Conservation (phyloP, 2,113 vertebrate species). For the Coregonus clupeaformis region DNA sequence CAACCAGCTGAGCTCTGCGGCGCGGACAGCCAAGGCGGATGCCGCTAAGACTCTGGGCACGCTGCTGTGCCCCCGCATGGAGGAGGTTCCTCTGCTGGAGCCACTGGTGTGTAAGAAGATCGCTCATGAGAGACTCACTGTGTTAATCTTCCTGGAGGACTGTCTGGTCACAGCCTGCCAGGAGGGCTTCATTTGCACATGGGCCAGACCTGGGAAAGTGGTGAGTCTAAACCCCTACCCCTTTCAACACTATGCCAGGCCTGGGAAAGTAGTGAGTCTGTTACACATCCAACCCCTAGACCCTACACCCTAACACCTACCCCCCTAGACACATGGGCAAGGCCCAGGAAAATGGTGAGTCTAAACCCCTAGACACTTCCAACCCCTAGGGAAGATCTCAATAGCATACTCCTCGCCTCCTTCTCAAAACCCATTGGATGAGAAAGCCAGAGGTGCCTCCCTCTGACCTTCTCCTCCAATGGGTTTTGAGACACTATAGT, state of each 20-base stretch:
- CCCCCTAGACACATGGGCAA: not conserved
- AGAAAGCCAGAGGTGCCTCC: too few relatives aligned
- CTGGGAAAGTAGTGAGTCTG: not conserved
- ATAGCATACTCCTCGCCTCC: too few relatives aligned
- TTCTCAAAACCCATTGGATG: too few relatives aligned
- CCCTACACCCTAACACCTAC: too few relatives aligned
- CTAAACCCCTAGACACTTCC: too few relatives aligned
- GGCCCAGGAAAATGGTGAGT: too few relatives aligned
- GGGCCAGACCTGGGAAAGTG: conserved; percentile 99
- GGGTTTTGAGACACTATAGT: too few relatives aligned
- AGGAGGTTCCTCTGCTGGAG: conserved; percentile 96
- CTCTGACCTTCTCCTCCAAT: too few relatives aligned
- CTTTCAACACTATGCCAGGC: too few relatives aligned
- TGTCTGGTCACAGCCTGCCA: conserved; percentile 99
- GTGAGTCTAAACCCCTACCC: conserved; percentile 76
- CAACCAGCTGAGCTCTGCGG: conserved; percentile 82
- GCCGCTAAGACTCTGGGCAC: conserved; percentile 95
- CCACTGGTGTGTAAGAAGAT: conserved; percentile 99
- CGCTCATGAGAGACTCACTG: conserved; percentile 97
- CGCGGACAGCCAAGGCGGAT: conserved; percentile 87
- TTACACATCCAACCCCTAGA: too few relatives aligned
- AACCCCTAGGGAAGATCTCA: too few relatives aligned
- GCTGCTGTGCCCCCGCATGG: conserved; percentile 92
- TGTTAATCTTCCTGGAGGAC: conserved; percentile 99
- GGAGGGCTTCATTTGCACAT: conserved; percentile 99